Conservation (phyloP, 2,797 vertebrate genomes). For the Geotrypetes seraphini region DNA sequence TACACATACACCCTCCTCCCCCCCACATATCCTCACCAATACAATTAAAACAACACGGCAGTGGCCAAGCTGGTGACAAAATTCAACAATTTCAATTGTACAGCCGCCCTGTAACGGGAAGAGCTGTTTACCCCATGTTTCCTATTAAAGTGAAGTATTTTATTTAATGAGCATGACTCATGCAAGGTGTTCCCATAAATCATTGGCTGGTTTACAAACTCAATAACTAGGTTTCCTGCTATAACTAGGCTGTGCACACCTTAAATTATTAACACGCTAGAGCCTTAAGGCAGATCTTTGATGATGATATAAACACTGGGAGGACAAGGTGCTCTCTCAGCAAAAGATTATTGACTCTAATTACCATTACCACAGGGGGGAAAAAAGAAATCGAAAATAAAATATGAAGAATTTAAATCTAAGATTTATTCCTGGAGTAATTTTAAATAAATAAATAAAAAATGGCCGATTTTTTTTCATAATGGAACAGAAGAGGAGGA, state of each 20-base stretch:
- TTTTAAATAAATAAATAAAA: constrained; percentile 49
- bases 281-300: constrained; percentile 94
- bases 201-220: constrained; percentile 95
- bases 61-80: constrained; percentile 43
- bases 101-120: constrained; percentile 57
- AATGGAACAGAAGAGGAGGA: too few relatives aligned
- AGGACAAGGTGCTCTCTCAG: constrained; percentile 96
- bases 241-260: constrained; percentile 81
- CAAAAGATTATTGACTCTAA: constrained; percentile 95
- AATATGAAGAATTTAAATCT: constrained; percentile 64
- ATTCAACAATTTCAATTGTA: constrained; percentile 50
- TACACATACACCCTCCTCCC: neutral
- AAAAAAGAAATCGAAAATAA: constrained; percentile 69
- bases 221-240: constrained; percentile 94
- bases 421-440: constrained; percentile 59
- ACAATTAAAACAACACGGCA: constrained; percentile 38
- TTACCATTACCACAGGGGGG: constrained; percentile 79
- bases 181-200: constrained; percentile 93
- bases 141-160: constrained; percentile 80
- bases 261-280: constrained; percentile 95
- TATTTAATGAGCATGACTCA: constrained; percentile 90
- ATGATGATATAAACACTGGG: constrained; percentile 95
- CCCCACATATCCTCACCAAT: constrained; percentile 2
- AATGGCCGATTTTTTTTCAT: too few relatives aligned
- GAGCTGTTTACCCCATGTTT: constrained; percentile 64